phyloP scores from a whole-genome alignment of 2,888 invertebrate genomes.

The Cylindroiulus punctatus region DNA sequence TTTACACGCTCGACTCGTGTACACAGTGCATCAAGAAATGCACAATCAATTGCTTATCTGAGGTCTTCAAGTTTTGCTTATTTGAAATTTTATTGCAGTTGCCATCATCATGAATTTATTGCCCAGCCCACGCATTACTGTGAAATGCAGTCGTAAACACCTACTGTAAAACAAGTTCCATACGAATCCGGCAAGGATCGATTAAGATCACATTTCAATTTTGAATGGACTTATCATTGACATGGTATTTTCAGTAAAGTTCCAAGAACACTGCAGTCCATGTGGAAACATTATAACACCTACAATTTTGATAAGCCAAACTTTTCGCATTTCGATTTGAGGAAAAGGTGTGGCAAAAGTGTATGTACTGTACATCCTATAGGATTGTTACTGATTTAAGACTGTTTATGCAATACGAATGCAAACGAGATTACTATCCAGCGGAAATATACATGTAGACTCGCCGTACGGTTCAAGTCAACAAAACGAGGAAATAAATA shows the following conservation, averaged over 20 bases:
- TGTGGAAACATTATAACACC: not conserved
- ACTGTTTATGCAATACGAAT: not conserved
- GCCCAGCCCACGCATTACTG: not conserved
- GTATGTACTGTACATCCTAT: not conserved
- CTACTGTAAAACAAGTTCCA: not conserved
- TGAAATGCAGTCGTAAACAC: not conserved
- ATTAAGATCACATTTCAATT: not conserved
- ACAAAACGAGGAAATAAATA: conserved; percentile 26
- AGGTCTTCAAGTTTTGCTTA: no score
- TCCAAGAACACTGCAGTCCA: not conserved
- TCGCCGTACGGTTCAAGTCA: not conserved
- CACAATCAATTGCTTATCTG: not conserved
- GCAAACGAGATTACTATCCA: not conserved
- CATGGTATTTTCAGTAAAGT: not conserved
- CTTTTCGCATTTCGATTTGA: not conserved
- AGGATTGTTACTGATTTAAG: not conserved
- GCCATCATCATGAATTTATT: not conserved
- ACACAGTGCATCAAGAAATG: not conserved
- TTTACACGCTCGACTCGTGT: not conserved
- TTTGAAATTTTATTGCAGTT: not conserved
- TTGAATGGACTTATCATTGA: not conserved
- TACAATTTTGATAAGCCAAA: not conserved
- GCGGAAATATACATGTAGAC: not conserved
- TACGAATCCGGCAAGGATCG: not conserved
- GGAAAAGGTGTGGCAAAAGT: not conserved